Conservation (phyloP, 2,888 invertebrate genomes). For the Scaptodrosophila latifasciaeformis region DNA sequence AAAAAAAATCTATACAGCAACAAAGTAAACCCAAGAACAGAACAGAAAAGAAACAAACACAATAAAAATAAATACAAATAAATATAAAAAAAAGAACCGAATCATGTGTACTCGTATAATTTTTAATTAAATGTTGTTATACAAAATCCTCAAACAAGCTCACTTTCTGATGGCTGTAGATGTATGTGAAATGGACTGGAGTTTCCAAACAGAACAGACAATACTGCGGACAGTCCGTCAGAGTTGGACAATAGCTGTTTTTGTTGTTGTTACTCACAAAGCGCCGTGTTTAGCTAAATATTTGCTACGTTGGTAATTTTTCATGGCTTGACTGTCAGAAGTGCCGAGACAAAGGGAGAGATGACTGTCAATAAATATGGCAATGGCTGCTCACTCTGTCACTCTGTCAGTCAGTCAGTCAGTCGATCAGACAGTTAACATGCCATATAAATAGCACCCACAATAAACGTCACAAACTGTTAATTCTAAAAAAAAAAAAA, state of each 20-base stretch:
- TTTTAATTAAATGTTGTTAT: conserved; percentile 60
- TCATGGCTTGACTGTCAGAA: conserved; percentile 54
- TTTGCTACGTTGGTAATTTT: conserved; percentile 41
- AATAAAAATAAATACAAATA: no score
- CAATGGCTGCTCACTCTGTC: conserved; percentile 14
- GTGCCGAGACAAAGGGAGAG: conserved; percentile 20
- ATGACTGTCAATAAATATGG: conserved; percentile 50
- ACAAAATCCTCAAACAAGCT: conserved; percentile 35
- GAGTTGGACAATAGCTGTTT: conserved; percentile 50
- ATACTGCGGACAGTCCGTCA: conserved; percentile 27
- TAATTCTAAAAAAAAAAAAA: conserved; percentile 37
- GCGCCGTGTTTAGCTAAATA: conserved; percentile 31
- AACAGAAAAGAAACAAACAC: no score
- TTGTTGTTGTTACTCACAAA: conserved; percentile 19
- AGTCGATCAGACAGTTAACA: conserved; percentile 1
- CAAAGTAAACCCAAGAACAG: no score
- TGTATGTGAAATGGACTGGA: no score
- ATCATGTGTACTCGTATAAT: conserved; percentile 45
- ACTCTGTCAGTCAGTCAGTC: conserved; percentile 17
- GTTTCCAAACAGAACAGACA: conserved; percentile 2
- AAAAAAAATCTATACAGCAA: no score
- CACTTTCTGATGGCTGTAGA: conserved; percentile 39
- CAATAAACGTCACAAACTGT: conserved; percentile 62
- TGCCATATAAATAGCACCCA: conserved; percentile 45
- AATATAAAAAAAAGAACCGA: conserved; percentile 26